Base-by-base conservation (phyloP, 1,140 invertebrate genomes). In the Ctenoplectra terminalis region DNA sequence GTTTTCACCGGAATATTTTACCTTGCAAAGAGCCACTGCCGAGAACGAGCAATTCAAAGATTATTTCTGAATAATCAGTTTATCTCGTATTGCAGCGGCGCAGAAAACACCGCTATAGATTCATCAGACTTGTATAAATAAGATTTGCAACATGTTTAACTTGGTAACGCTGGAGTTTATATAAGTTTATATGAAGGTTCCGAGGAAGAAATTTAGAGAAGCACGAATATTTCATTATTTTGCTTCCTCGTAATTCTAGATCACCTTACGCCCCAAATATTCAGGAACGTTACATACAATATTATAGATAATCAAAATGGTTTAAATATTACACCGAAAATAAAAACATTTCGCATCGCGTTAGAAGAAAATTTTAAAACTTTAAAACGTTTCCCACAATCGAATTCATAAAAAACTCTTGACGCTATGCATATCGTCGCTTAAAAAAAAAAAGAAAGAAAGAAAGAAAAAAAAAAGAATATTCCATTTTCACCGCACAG, bases 1-100 rank as follows among this genome's bases (percentile, higher is more conserved):
- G 46, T 73, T 80, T 46, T 23, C 77, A 61, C n/a, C 20, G 77
- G 56, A 70, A 78, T 71, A 52, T 72, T 79, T 60, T 15, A 48
- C 8, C 69, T 17, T 15, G 26, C 23, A 20, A 20, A 46, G 34
- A 37, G 23, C 26, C 3, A n/a, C 29, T 48, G 37, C 9, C n/a
- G 26, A 43, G 58, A 54, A 61, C 23, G 40, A 71, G 69, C 54
- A 73, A 52, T 80, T 40, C 48, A 9, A 63, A 73, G 77, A 80
- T 80, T 73, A 29, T 34, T 43, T 17, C 15, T 29, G 40, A 5
- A 23, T 73, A 80, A 80, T 63, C 46, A 61, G 61, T 46, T 60
- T 60, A 60, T 58, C 40, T 46, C 11, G 40, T 73, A 46, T 73
- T 43, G 37, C 20, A 60, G 0, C 13, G 11, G 56, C 13, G 13